A percentile compares a stretch with the other conserved stretches of the same genome.
phyloP scores from a whole-genome alignment of 1,140 invertebrate genomes.

The Eupristina koningsbergeri region DNA sequence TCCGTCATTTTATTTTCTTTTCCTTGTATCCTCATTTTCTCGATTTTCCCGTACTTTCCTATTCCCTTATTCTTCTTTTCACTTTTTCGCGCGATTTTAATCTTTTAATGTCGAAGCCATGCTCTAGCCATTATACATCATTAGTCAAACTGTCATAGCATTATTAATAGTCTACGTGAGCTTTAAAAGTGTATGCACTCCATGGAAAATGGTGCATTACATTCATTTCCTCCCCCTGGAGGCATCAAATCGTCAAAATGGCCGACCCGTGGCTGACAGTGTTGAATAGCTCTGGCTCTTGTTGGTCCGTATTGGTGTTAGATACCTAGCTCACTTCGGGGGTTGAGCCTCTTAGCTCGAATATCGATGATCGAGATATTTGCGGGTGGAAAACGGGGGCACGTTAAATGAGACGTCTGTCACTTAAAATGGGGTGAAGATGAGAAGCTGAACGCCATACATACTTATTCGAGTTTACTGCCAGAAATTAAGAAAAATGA shows the following conservation, averaged over 20 bases:
- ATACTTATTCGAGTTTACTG: slow-evolving; percentile 34
- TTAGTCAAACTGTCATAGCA: slow-evolving; percentile 69
- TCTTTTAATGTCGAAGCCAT: slow-evolving; percentile 68
- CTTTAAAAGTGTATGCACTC: slow-evolving; percentile 61
- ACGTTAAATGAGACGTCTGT: slow-evolving; percentile 43
- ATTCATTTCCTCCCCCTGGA: slow-evolving; percentile 10
- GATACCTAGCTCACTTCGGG: neutral
- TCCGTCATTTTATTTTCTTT: slow-evolving; percentile 12
- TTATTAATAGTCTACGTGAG: slow-evolving; percentile 66
- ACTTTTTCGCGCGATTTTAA: slow-evolving; percentile 61
- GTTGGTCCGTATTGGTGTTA: neutral
- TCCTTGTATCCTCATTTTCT: neutral
- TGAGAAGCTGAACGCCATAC: neutral
- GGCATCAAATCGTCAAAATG: neutral
- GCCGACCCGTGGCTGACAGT: slow-evolving; percentile 58
- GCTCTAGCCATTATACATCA: slow-evolving; percentile 59
- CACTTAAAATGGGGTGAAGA: slow-evolving; percentile 19
- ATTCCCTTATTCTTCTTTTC: neutral
- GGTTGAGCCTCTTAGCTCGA: neutral
- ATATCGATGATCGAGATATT: slow-evolving; percentile 30
- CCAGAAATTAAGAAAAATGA: slow-evolving; percentile 50
- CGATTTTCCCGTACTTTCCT: neutral
- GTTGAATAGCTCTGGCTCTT: slow-evolving; percentile 62
- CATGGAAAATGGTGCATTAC: slow-evolving; percentile 65
- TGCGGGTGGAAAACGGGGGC: slow-evolving; percentile 26